phyloP scores from a whole-genome alignment of 2,888 invertebrate genomes.

The Nymphalis polychloros region DNA sequence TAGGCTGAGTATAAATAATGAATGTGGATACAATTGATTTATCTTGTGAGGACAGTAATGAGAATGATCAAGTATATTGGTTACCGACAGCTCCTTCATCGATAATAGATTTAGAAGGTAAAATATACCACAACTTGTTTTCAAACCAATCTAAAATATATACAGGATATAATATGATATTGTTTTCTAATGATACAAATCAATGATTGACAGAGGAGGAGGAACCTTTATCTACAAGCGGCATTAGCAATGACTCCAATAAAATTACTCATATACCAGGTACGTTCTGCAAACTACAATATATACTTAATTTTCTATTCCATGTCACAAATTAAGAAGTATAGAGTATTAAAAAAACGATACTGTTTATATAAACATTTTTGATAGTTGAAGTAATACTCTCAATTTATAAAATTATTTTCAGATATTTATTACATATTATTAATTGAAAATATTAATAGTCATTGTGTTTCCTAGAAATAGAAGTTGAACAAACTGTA shows the following conservation, averaged over 20 bases:
- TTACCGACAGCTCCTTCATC: neutral
- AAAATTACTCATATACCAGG: neutral
- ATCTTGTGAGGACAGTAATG: constrained; percentile 23
- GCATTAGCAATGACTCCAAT: neutral
- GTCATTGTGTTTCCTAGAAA: constrained; percentile 5
- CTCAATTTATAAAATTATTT: neutral
- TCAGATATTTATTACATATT: neutral
- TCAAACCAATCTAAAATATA: neutral
- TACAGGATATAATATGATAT: neutral
- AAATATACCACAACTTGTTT: neutral
- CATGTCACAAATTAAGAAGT: neutral
- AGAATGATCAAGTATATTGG: constrained; percentile 7
- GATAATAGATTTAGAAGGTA: constrained; percentile 15
- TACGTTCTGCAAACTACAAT: neutral
- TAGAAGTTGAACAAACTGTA: neutral
- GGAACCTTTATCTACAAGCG: neutral
- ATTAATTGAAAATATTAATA: neutral
- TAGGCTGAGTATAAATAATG: neutral
- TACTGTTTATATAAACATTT: too few species aligned
- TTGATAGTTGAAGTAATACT: neutral
- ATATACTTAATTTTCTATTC: neutral
- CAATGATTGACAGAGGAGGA: neutral
- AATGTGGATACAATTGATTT: constrained; percentile 19
- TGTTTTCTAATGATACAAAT: neutral
- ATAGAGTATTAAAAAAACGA: too few species aligned